These are phyloP conservation scores for Drosophila percnosoma DNA, from an alignment of 2,888 invertebrate genomes.

Conservation along the genomic window DNA sequence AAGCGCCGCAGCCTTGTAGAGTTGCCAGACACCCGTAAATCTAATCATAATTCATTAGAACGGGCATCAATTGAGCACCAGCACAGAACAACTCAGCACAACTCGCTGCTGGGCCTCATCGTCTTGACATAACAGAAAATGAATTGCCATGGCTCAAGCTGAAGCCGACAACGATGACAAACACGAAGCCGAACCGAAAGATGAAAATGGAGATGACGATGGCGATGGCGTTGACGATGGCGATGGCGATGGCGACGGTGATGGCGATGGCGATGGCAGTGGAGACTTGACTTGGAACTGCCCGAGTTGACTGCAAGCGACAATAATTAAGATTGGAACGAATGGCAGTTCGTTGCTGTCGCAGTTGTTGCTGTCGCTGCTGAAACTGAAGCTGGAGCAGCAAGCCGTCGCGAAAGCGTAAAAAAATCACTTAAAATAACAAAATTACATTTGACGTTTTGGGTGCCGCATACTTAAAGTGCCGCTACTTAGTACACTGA, in stretches of 20 bases:
- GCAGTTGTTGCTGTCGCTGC: constrained; percentile 7
- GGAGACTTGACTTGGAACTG: constrained; percentile 43
- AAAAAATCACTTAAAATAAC: constrained; percentile 71
- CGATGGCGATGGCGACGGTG: background rate
- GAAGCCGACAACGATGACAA: constrained; percentile 9
- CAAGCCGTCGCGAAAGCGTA: constrained; percentile 69
- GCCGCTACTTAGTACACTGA: constrained; percentile 4
- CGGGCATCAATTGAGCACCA: constrained; percentile 62
- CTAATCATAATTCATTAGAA: constrained; percentile 75
- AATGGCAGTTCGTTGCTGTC: constrained; percentile 38
- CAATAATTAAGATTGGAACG: constrained; percentile 78
- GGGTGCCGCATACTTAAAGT: constrained; percentile 58
- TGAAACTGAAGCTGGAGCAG: constrained; percentile 28
- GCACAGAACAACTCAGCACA: constrained; percentile 48
- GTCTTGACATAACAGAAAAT: constrained; percentile 69
- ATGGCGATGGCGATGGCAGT: constrained; percentile 15
- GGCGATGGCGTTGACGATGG: background rate
- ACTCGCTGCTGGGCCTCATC: constrained; percentile 11
- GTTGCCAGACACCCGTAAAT: constrained; percentile 45
- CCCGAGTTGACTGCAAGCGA: constrained; percentile 47
- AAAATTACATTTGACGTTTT: constrained; percentile 60
- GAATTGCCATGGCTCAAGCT: constrained; percentile 40
- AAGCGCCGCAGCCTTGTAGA: constrained; percentile 48
- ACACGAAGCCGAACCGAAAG: constrained; percentile 9
- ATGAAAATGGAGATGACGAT: constrained; percentile 19